A percentile compares a stretch with the other conserved stretches of the same genome.
phyloP scores from a whole-genome alignment of 2,797 vertebrate genomes.

The Cynodonichthys magdalenae region DNA sequence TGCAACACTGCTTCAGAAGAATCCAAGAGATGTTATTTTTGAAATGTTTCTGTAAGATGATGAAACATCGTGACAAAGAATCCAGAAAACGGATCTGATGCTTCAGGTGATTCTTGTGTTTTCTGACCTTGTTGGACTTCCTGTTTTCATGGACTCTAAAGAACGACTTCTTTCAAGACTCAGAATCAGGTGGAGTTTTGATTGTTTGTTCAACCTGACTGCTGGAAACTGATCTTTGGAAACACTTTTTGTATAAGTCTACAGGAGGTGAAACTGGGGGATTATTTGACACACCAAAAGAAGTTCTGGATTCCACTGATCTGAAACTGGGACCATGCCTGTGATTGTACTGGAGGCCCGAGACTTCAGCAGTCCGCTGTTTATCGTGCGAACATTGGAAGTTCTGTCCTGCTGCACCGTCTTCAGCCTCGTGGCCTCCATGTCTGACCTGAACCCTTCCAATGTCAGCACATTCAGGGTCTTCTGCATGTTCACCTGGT shows the following conservation, averaged over 20 bases:
- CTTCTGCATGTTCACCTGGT: slow-evolving; percentile 82
- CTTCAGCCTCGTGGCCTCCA: slow-evolving; percentile 74
- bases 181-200: slow-evolving; percentile 3
- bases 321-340: slow-evolving; percentile 66
- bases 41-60: slow-evolving; percentile 18
- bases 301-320: slow-evolving; percentile 7
- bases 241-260: neutral
- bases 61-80: neutral
- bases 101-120: neutral
- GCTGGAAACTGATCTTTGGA: slow-evolving; percentile 8
- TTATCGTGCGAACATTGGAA: slow-evolving; percentile 70
- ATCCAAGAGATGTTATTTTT: slow-evolving; percentile 36
- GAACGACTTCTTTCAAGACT: slow-evolving; percentile 13
- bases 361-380: slow-evolving; percentile 77
- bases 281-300: slow-evolving; percentile 2
- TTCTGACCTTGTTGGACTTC: slow-evolving; percentile 6
- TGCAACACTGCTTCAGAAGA: slow-evolving; percentile 22
- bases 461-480: slow-evolving; percentile 23
- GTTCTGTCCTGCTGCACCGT: slow-evolving; percentile 70
- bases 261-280: slow-evolving; percentile 7
- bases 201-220: neutral
- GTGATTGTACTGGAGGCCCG: slow-evolving; percentile 77
- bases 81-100: neutral
- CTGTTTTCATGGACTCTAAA: slow-evolving; percentile 17
- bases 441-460: neutral